Base-by-base conservation (phyloP, 2,113 vertebrate species). In the Catharus fuscescens region DNA sequence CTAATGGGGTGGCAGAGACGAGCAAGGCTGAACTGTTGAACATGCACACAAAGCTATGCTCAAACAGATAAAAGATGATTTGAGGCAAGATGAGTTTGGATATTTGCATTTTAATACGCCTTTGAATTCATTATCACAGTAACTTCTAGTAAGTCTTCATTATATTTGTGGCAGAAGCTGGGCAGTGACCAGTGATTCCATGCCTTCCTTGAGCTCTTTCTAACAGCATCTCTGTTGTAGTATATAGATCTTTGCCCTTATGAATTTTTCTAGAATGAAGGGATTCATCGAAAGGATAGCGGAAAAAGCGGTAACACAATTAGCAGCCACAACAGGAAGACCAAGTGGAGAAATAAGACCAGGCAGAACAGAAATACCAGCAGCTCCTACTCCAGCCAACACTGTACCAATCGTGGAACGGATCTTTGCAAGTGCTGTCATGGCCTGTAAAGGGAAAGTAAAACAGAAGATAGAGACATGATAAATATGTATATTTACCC, bases 171-270 rank as follows among this genome's bases (percentile, higher is more conserved):
- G 45, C 56, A 44, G 29, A 54, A 44, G 40, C 31, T 61, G 56
- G 15, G 42, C 1, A 3, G 12, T 11, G 44, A 42, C 9, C 31
- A 2, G 8, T 36, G 15, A 9, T 29, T 59, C 24, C 28, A 16
- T 20, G 21, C 31, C 54, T 73, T 77, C 62, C 72, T 80, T 40
- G 12, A 66, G 69, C 42, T 92, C 13, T 0, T 36, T 71, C 84
- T 12, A 5, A 32, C 14, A 19, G 89, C 44, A 26, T 26, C 2
- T 98, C 96, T 5, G 3, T 53, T 38, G 7, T 7, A 31, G 18
- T 20, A 21, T 21, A 15, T 36, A 2, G 36, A 1, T 50, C 14
- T 5, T 2, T 8, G 40, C 9, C 19, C 6, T 44, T 16, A 5
- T 3, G 21, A 44, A 44, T 32, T 62, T 18, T 3, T 47, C 47